Evolutionary conservation across 2,113 vertebrate genomes (phyloP).

Genomic region (Psittacula cyanocephala): DNA sequence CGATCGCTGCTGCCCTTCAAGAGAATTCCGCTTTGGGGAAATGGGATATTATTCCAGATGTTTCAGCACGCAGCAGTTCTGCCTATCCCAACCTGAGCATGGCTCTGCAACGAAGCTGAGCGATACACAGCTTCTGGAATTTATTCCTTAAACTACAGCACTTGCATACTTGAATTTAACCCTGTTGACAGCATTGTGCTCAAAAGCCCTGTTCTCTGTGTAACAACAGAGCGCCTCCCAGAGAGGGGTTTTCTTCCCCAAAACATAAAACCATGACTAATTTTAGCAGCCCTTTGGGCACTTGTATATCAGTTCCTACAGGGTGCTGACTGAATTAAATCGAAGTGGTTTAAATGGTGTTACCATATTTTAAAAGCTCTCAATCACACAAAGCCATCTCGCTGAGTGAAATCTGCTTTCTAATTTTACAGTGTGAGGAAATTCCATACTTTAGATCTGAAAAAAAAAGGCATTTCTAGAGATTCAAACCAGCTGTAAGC

Average conservation of each 20-base stretch:
- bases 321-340: conserved; percentile 16
- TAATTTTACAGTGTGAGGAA: conserved; percentile 20
- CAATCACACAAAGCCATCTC: not conserved
- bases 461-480: not conserved
- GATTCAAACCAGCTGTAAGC: not conserved
- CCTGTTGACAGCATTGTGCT: not conserved
- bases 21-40: conserved; percentile 59
- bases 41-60: conserved; percentile 67
- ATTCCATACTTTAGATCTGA: not conserved
- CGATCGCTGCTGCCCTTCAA: conserved; percentile 12
- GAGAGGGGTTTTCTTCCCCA: not conserved
- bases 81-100: conserved; percentile 10
- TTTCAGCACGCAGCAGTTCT: not conserved
- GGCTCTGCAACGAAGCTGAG: conserved; percentile 14
- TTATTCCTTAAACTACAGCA: conserved; percentile 40
- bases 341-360: not conserved
- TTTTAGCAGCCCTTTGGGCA: conserved; percentile 3
- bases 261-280: conserved; percentile 4
- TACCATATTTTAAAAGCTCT: not conserved
- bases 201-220: not conserved
- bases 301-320: not conserved
- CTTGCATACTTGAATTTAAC: conserved; percentile 53
- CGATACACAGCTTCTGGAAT: conserved; percentile 54
- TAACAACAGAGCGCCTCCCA: not conserved
- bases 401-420: not conserved